phyloP scores from a whole-genome alignment of 2,888 invertebrate genomes.

The Ennomos fuscantarius region DNA sequence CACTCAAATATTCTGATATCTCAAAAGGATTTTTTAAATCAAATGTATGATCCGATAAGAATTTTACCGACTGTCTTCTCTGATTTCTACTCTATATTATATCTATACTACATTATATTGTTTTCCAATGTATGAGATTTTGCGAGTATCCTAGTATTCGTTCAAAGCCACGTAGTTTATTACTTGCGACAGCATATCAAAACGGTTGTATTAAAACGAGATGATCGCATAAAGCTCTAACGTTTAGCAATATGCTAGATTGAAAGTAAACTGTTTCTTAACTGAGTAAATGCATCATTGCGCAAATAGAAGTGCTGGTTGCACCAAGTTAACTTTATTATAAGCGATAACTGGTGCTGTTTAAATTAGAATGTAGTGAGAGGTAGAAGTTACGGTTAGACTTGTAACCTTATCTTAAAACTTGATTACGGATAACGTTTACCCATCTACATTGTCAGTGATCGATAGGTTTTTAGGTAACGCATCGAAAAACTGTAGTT shows the following conservation, averaged over 20 bases:
- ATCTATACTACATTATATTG: too few relatives aligned
- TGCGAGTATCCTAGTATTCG: too few relatives aligned
- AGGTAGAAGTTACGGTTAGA: slow-evolving; percentile 6
- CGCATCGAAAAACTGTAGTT: too few relatives aligned
- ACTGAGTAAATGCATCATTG: slow-evolving; percentile 19
- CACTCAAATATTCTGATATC: too few relatives aligned
- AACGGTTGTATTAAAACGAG: slow-evolving; percentile 7
- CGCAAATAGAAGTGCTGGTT: slow-evolving; percentile 16
- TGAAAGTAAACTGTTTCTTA: slow-evolving; percentile 33
- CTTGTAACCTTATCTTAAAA: slow-evolving; percentile 1
- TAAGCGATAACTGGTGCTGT: slow-evolving; percentile 1
- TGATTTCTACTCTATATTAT: too few relatives aligned
- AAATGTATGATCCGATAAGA: too few relatives aligned
- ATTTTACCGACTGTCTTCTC: too few relatives aligned
- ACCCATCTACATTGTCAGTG: too few relatives aligned
- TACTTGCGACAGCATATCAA: slow-evolving; percentile 9
- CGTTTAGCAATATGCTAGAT: slow-evolving; percentile 28
- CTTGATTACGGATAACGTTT: background rate
- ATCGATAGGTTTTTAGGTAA: too few relatives aligned
- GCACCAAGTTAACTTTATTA: slow-evolving; percentile 21
- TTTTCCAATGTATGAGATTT: too few relatives aligned
- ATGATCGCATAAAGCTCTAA: slow-evolving; percentile 16
- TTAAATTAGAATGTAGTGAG: slow-evolving; percentile 9
- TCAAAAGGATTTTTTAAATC: too few relatives aligned
- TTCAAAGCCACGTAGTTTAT: background rate